Conservation (phyloP, 2,888 invertebrate genomes). For the Tuberolachnus salignus region DNA sequence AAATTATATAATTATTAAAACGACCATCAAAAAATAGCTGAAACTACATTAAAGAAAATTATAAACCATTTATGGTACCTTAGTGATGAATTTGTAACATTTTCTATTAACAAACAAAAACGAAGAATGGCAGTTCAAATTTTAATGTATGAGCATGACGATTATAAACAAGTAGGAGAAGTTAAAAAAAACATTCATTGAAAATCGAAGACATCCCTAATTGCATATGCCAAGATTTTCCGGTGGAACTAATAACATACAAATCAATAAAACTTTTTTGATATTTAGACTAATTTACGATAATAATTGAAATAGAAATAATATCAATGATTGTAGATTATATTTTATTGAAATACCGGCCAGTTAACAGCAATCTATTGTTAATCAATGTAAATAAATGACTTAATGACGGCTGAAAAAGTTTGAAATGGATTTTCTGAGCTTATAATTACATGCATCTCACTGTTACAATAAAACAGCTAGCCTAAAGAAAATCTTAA, state of each 20-base stretch:
- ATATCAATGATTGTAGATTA: too few species aligned
- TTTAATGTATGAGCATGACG: not conserved
- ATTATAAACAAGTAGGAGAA: not conserved
- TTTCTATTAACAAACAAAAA: not conserved
- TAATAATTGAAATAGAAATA: too few species aligned
- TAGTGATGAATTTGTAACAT: not conserved
- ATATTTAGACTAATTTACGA: not conserved
- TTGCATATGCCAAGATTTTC: not conserved
- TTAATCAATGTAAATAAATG: too few species aligned
- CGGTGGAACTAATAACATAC: not conserved
- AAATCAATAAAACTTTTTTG: not conserved
- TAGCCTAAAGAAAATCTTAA: too few species aligned
- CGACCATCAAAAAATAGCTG: not conserved
- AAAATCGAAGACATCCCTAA: not conserved
- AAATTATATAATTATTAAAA: constrained; percentile 5
- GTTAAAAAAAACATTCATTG: too few species aligned
- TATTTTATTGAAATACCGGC: too few species aligned
- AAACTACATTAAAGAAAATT: constrained; percentile 4
- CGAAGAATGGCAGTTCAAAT: constrained; percentile 3
- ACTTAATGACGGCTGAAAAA: too few species aligned
- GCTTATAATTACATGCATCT: too few species aligned
- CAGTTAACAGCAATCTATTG: too few species aligned
- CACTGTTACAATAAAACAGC: too few species aligned
- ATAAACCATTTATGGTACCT: not conserved
- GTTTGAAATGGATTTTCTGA: too few species aligned